These are phyloP conservation scores for Pseudochirops cupreus DNA, from an alignment of 2,797 vertebrate species.

Conservation along the genomic window DNA sequence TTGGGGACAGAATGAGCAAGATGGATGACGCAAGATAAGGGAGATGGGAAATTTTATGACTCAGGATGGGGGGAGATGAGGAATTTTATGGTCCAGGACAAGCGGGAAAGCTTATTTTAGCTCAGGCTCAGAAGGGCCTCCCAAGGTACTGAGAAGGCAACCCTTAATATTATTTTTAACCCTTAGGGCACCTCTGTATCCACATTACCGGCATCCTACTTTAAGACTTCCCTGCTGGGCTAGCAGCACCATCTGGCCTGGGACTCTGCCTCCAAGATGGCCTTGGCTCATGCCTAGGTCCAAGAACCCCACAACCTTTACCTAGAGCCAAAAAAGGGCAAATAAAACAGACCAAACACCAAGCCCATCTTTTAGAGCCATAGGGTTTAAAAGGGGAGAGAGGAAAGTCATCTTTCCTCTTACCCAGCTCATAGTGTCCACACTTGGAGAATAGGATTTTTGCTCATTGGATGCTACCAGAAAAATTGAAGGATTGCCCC, in stretches of 20 bases:
- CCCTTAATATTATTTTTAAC: no score
- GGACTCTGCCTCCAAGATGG: neutral
- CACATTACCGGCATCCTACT: neutral
- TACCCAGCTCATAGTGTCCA: neutral
- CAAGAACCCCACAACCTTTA: neutral
- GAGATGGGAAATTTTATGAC: no score
- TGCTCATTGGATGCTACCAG: neutral
- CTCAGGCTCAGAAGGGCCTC: no score
- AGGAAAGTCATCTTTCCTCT: neutral
- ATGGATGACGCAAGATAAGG: no score
- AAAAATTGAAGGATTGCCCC: neutral
- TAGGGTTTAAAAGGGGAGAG: neutral
- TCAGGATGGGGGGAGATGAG: no score
- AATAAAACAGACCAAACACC: neutral
- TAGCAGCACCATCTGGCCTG: neutral
- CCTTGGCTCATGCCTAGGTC: neutral
- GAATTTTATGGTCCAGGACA: no score
- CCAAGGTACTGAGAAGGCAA: no score
- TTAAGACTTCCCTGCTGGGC: neutral
- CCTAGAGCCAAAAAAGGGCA: neutral
- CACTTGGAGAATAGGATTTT: neutral
- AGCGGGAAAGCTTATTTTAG: no score
- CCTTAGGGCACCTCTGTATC: no score
- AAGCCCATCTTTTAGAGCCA: neutral
- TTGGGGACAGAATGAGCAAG: no score